These are phyloP conservation scores for Drosophila ficusphila DNA, from an alignment of 1,140 invertebrate species.

Conservation along the genomic window DNA sequence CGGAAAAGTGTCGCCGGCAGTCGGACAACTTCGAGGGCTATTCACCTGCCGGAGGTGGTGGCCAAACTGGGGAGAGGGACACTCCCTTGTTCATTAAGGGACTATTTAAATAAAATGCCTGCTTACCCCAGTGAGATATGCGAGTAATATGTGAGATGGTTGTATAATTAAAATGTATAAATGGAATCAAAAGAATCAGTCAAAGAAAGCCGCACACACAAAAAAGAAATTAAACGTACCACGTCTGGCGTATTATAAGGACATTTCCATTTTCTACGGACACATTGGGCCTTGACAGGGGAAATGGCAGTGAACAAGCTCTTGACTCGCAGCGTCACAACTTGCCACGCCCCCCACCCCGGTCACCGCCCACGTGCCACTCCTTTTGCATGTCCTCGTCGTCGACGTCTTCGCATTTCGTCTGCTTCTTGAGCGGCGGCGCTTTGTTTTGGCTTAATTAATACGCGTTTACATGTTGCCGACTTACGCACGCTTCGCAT, in stretches of 20 bases:
- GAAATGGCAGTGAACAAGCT: constrained; percentile 52
- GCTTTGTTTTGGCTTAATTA: constrained; percentile 76
- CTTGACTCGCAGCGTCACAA: constrained; percentile 9
- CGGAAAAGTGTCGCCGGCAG: constrained; percentile 14
- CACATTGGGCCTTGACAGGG: constrained; percentile 10
- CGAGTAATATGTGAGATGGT: constrained; percentile 18
- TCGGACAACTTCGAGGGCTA: constrained; percentile 8
- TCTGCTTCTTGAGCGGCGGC: constrained; percentile 45
- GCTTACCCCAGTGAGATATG: constrained; percentile 6
- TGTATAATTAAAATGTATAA: constrained; percentile 50
- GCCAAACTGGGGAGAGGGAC: not conserved
- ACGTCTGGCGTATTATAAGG: constrained; percentile 67
- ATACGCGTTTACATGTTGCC: constrained; percentile 71
- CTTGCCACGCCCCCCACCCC: constrained; percentile 1
- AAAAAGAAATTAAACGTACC: constrained; percentile 61
- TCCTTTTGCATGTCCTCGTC: constrained; percentile 48
- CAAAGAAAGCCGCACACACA: constrained; percentile 21
- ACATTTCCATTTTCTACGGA: constrained; percentile 52
- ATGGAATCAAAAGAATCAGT: constrained; percentile 31
- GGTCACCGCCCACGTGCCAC: constrained; percentile 15
- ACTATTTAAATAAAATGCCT: constrained; percentile 25
- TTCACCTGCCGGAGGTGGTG: constrained; percentile 8
- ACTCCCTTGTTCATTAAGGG: constrained; percentile 27
- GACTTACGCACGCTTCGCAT: constrained; percentile 58
- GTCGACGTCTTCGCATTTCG: constrained; percentile 31